These are phyloP conservation scores for Phenacoccus solenopsis DNA, from an alignment of 1,140 invertebrate genomes.

Conservation along the genomic window DNA sequence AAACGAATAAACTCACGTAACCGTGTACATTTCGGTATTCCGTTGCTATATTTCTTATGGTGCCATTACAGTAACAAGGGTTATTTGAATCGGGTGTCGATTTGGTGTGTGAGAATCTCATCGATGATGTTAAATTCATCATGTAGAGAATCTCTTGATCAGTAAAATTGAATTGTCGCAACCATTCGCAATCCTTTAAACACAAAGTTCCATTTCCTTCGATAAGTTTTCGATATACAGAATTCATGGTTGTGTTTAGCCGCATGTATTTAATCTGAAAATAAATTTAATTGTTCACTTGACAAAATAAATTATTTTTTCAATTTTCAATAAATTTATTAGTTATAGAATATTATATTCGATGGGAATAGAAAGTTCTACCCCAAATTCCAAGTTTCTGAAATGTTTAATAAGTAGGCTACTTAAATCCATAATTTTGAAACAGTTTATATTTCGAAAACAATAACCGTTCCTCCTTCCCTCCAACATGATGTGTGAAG, in stretches of 20 bases:
- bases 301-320: too few species aligned
- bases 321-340: too few species aligned
- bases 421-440: too few species aligned
- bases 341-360: too few species aligned
- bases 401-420: too few species aligned
- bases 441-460: too few species aligned
- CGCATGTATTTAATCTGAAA: not conserved
- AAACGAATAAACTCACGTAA: conserved; percentile 63
- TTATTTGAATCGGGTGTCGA: not conserved
- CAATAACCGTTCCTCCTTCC: too few species aligned
- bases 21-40: conserved; percentile 48
- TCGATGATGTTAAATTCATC: conserved; percentile 14
- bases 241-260: not conserved
- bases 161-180: conserved; percentile 22
- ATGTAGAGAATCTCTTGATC: conserved; percentile 15
- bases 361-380: too few species aligned
- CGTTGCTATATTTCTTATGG: conserved; percentile 35
- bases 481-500: too few species aligned
- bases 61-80: conserved; percentile 33
- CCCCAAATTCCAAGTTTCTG: too few species aligned
- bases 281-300: too few species aligned
- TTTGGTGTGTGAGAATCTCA: not conserved
- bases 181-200: not conserved
- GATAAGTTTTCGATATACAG: not conserved
- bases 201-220: not conserved